These are phyloP conservation scores for Dolichallabes microphthalmus DNA, from an alignment of 2,113 vertebrate genomes.

Conservation along the genomic window DNA sequence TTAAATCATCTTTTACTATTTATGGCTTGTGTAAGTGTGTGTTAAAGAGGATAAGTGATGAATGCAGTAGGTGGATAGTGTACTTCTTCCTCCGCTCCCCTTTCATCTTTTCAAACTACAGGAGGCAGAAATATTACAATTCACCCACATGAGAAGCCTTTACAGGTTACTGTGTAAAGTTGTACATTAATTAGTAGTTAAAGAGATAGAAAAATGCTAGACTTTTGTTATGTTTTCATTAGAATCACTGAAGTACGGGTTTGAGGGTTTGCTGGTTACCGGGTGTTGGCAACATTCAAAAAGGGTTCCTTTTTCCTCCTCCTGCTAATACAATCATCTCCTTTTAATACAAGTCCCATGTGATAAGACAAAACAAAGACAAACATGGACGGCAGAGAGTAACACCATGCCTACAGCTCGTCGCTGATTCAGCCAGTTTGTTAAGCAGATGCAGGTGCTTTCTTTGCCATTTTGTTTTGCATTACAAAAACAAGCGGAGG, in stretches of 20 bases:
- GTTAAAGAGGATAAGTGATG: constrained; percentile 33
- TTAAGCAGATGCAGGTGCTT: background rate
- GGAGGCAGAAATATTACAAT: constrained; percentile 17
- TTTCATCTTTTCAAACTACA: constrained; percentile 13
- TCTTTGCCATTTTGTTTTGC: background rate
- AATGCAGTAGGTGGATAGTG: background rate
- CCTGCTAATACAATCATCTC: constrained; percentile 5
- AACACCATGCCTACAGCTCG: background rate
- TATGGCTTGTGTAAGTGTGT: constrained; percentile 25
- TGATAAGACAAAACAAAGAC: constrained; percentile 35
- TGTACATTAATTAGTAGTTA: constrained; percentile 44
- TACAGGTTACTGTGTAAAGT: constrained; percentile 34
- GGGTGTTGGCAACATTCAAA: constrained; percentile 24
- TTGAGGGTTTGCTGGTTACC: constrained; percentile 23
- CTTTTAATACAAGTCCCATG: constrained; percentile 30
- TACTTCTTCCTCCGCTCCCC: background rate
- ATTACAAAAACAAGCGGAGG: background rate
- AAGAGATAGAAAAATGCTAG: constrained; percentile 41
- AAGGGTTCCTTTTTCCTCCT: constrained; percentile 11
- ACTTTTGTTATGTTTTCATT: constrained; percentile 50
- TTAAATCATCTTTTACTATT: constrained; percentile 46
- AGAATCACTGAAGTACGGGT: constrained; percentile 44
- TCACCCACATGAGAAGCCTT: constrained; percentile 30
- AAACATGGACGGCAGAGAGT: constrained; percentile 37
- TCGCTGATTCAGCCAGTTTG: background rate